phyloP scores from a whole-genome alignment of 2,888 invertebrate genomes.

The Emesis russula region DNA sequence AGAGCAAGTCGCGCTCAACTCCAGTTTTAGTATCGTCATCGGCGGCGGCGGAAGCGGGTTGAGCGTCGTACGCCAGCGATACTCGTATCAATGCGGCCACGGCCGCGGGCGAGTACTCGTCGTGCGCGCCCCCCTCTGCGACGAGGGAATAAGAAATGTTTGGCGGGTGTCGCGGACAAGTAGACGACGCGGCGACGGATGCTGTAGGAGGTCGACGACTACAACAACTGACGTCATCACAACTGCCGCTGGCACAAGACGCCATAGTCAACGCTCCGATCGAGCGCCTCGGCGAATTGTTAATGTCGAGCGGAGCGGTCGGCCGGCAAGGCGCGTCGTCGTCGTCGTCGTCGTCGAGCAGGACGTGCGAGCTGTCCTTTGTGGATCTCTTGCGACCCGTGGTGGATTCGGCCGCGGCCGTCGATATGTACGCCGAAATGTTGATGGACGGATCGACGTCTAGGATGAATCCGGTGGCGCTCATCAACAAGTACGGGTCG shows the following conservation, averaged over 20 bases:
- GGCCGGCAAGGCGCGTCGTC: background rate
- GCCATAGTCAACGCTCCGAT: conserved; percentile 35
- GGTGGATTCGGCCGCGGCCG: conserved; percentile 18
- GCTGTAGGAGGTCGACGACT: background rate
- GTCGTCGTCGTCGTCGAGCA: background rate
- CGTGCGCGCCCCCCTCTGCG: conserved; percentile 27
- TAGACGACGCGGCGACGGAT: background rate
- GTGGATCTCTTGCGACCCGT: conserved; percentile 23
- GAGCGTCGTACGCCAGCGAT: conserved; percentile 12
- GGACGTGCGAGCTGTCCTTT: conserved; percentile 21
- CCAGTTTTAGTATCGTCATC: background rate
- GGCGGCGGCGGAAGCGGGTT: conserved; percentile 12
- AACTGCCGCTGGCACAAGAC: conserved; percentile 2
- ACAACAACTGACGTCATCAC: conserved; percentile 5
- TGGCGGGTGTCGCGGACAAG: conserved; percentile 14
- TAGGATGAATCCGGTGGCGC: too few species aligned
- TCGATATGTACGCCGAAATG: conserved; percentile 25
- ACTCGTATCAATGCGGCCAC: conserved; percentile 9
- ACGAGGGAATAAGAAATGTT: conserved; percentile 28
- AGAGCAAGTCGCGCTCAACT: background rate
- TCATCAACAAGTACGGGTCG: conserved; percentile 13
- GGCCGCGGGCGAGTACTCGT: conserved; percentile 18
- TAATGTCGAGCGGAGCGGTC: conserved; percentile 25
- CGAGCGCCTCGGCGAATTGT: conserved; percentile 24
- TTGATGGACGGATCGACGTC: conserved; percentile 20